phyloP scores from a whole-genome alignment of 2,888 invertebrate genomes.

The Eupithecia insigniata region DNA sequence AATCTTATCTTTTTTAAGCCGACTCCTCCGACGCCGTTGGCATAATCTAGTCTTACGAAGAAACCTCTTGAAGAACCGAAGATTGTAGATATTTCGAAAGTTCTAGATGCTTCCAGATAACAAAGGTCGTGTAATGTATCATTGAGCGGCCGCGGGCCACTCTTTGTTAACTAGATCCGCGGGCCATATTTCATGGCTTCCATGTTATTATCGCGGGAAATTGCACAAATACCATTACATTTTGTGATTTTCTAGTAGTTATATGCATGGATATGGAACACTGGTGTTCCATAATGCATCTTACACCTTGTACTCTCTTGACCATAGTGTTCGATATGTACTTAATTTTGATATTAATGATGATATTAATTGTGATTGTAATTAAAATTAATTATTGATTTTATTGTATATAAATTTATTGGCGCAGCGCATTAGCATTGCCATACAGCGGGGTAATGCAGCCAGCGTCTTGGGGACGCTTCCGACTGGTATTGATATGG shows the following conservation, averaged over 20 bases:
- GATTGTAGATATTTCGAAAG: conserved; percentile 27
- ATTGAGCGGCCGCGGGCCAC: conserved; percentile 50
- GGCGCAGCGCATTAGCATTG: no score
- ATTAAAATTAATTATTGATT: no score
- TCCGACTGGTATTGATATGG: no score
- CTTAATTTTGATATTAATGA: no score
- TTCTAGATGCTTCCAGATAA: conserved; percentile 44
- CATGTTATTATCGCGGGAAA: conserved; percentile 44
- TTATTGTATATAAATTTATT: no score
- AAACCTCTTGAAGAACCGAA: neutral
- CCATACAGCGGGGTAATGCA: no score
- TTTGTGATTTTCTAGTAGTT: neutral
- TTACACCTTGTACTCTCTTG: no score
- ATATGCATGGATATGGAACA: neutral
- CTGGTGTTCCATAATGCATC: no score
- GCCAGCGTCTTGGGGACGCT: no score
- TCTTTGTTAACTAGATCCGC: conserved; percentile 56
- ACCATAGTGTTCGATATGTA: no score
- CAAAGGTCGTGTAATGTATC: conserved; percentile 55
- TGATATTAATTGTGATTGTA: no score
- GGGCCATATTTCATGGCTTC: conserved; percentile 55
- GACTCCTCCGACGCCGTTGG: neutral
- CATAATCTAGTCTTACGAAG: neutral
- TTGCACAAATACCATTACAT: conserved; percentile 11
- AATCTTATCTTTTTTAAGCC: no score